Percentiles rank a stretch among this genome's conserved stretches.
Conservation (phyloP, 2,888 invertebrate species). For the Polymixis lichenea region DNA sequence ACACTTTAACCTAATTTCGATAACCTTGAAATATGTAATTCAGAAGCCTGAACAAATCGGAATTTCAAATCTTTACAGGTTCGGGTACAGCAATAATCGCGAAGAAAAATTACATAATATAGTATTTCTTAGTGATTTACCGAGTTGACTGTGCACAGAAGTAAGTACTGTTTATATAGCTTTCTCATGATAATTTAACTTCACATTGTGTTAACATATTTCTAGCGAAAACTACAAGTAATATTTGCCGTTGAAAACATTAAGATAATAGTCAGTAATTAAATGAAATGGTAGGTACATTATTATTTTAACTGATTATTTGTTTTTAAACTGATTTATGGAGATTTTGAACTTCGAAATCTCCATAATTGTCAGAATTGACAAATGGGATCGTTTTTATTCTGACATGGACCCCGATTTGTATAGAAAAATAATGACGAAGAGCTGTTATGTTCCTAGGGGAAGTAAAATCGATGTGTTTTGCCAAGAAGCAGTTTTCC, state of each 20-base stretch:
- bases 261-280: not conserved
- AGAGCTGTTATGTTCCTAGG: conserved; percentile 36
- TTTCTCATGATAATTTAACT: conserved; percentile 32
- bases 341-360: not conserved
- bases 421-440: conserved; percentile 1
- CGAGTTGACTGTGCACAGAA: not conserved
- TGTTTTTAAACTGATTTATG: not conserved
- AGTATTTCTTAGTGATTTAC: not conserved
- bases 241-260: conserved; percentile 17
- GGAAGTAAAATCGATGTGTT: conserved; percentile 57
- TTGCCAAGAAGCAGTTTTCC: conserved; percentile 37
- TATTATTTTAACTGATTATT: not conserved
- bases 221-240: conserved; percentile 14
- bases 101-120: not conserved
- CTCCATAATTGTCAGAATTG: not conserved
- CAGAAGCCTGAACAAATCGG: conserved; percentile 6
- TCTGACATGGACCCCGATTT: conserved; percentile 12
- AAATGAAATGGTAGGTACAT: not conserved
- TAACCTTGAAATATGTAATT: conserved; percentile 26
- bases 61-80: conserved; percentile 8
- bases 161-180: not conserved
- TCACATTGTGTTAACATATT: conserved; percentile 21
- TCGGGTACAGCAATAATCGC: not conserved
- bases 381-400: not conserved
- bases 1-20: not conserved